Evolutionary conservation across 2,888 invertebrate genomes (phyloP).

Genomic region (Dicycla oo): DNA sequence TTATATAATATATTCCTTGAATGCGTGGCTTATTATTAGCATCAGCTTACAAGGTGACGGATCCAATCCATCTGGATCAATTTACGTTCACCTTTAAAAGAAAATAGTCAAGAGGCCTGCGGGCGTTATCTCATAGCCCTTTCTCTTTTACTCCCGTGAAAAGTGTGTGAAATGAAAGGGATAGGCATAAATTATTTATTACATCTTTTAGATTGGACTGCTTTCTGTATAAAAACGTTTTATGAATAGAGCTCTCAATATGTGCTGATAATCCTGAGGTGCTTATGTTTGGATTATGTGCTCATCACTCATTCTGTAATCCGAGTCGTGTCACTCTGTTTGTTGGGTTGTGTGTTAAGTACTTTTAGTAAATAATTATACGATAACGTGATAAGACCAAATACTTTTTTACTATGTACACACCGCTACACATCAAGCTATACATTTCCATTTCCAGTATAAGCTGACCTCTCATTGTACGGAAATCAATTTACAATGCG

Average conservation of each 20-base stretch:
- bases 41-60: slow-evolving; percentile 68
- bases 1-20: too few species aligned
- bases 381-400: slow-evolving; percentile 56
- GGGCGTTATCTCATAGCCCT: slow-evolving; percentile 61
- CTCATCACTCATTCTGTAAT: slow-evolving; percentile 72
- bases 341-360: slow-evolving; percentile 56
- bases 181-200: slow-evolving; percentile 57
- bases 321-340: slow-evolving; percentile 65
- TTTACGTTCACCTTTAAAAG: slow-evolving; percentile 75
- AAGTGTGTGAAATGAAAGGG: slow-evolving; percentile 60
- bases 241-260: slow-evolving; percentile 48
- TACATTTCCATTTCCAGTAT: too few species aligned
- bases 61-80: slow-evolving; percentile 75
- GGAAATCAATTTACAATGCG: too few species aligned
- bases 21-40: slow-evolving; percentile 66
- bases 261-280: slow-evolving; percentile 52
- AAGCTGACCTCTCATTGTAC: too few species aligned
- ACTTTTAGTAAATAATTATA: slow-evolving; percentile 55
- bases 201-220: slow-evolving; percentile 48
- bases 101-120: slow-evolving; percentile 68
- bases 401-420: slow-evolving; percentile 27
- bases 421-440: too few species aligned
- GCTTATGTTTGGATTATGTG: slow-evolving; percentile 66
- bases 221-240: slow-evolving; percentile 41
- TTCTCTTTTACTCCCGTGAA: slow-evolving; percentile 60